phyloP scores from a whole-genome alignment of 1,140 invertebrate genomes.

The Psilanteris sp. region DNA sequence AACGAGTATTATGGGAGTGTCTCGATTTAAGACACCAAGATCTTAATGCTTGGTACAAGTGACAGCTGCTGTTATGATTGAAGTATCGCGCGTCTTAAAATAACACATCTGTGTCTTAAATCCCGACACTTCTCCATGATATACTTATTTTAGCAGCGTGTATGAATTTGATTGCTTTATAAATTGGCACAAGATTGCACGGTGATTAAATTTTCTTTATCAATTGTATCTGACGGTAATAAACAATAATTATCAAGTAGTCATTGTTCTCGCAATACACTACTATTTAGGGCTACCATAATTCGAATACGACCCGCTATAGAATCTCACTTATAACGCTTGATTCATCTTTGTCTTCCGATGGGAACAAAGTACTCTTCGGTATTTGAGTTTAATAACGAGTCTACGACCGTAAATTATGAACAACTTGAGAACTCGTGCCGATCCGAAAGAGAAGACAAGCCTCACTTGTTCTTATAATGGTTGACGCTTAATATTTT shows the following conservation, averaged over 20 bases:
- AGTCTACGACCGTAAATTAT: constrained; percentile 69
- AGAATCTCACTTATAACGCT: constrained; percentile 30
- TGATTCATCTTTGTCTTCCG: constrained; percentile 46
- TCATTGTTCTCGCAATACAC: constrained; percentile 33
- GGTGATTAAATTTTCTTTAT: too few species aligned
- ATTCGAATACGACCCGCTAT: constrained; percentile 22
- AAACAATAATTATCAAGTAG: constrained; percentile 46
- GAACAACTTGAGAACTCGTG: constrained; percentile 59
- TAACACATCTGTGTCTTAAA: too few species aligned
- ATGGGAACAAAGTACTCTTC: constrained; percentile 58
- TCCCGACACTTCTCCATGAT: too few species aligned
- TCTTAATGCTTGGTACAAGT: too few species aligned
- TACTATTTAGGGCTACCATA: constrained; percentile 41
- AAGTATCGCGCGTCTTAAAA: too few species aligned
- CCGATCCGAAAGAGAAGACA: constrained; percentile 64
- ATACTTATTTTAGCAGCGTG: too few species aligned
- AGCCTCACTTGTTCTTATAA: constrained; percentile 29
- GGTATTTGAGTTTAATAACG: constrained; percentile 67
- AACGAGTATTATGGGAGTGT: too few species aligned
- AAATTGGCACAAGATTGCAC: too few species aligned
- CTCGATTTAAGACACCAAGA: too few species aligned
- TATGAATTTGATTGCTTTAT: too few species aligned
- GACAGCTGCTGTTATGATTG: too few species aligned
- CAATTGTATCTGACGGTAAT: neutral
- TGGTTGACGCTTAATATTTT: constrained; percentile 7